Conservation (phyloP, 2,113 vertebrate genomes). For the Trematomus loennbergii region DNA sequence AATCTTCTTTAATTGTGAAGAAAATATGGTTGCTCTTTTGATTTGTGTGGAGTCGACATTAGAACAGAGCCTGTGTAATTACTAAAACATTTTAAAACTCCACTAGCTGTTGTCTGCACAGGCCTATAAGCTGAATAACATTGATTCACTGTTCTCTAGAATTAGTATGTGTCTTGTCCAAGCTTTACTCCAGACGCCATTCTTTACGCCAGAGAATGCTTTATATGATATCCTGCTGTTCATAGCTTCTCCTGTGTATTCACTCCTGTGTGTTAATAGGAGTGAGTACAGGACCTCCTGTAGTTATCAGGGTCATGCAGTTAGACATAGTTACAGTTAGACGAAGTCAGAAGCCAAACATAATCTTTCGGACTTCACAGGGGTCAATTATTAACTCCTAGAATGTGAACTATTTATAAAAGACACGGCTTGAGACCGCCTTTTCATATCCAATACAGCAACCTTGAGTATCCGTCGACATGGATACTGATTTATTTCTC, state of each 20-base stretch:
- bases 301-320: constrained; percentile 1
- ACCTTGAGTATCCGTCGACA: too few species aligned
- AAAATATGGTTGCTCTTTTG: background rate
- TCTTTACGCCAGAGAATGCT: background rate
- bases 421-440: too few species aligned
- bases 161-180: constrained; percentile 18
- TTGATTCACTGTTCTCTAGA: constrained; percentile 10
- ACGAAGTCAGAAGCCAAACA: background rate
- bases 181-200: constrained; percentile 9
- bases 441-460: too few species aligned
- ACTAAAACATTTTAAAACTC: constrained; percentile 51
- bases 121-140: constrained; percentile 34
- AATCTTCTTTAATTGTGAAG: background rate
- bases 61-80: constrained; percentile 57
- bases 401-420: background rate
- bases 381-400: background rate
- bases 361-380: background rate
- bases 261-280: constrained; percentile 5
- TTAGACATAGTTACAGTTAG: background rate
- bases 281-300: constrained; percentile 1
- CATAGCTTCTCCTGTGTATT: constrained; percentile 11
- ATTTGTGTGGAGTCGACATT: constrained; percentile 2
- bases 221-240: constrained; percentile 38
- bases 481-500: too few species aligned
- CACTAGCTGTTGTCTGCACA: constrained; percentile 2